Base-by-base conservation (phyloP, 2,888 invertebrate genomes). In the Drosophila borborema region DNA sequence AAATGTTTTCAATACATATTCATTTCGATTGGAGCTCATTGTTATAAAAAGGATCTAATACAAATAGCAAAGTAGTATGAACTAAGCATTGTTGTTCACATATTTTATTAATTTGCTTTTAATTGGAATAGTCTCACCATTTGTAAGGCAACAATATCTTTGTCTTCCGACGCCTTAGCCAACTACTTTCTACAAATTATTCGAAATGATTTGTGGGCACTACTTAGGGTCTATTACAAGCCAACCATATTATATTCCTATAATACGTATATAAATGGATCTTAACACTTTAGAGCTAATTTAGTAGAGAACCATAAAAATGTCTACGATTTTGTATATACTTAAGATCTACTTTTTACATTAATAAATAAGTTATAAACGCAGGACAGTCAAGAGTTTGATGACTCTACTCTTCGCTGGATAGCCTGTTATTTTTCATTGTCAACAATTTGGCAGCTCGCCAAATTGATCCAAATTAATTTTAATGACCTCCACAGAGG, bases 391-490 rank as follows among this genome's bases (percentile, higher is more conserved):
- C 60, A 51, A 64, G 69, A 72, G 72, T 60, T 81, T 84, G 85
- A 86, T 84, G 87, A 73, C 87, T 86, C 72, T 86, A 84, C 85
- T 80, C 36, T 36, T 40, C 46, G 74, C 45, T 58, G 72, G 74
- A 55, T 72, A 18, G 69, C 64, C 81, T 77, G 74, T 77, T 77
- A 82, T 90, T 91, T 91, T 91, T 91, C 91, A 91, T 90, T 91
- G 91, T 91, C 91, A 91, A 84, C 91, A 89, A 90, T 90, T 91
- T 91, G 92, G 90, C 91, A 91, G 91, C 89, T 81, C 84, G 82
- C 91, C 90, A 92, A 91, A 91, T 91, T 92, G 91, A 91, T 88
- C 92, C 91, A 91, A 92, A 92, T 91, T 91, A 92, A 91, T 91
- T 91, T 91, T 92, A 91, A 91, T 91, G 92, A 92, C 92, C 91